Evolutionary conservation across 2,888 invertebrate genomes (phyloP).

Genomic region (Dioctria linearis): DNA sequence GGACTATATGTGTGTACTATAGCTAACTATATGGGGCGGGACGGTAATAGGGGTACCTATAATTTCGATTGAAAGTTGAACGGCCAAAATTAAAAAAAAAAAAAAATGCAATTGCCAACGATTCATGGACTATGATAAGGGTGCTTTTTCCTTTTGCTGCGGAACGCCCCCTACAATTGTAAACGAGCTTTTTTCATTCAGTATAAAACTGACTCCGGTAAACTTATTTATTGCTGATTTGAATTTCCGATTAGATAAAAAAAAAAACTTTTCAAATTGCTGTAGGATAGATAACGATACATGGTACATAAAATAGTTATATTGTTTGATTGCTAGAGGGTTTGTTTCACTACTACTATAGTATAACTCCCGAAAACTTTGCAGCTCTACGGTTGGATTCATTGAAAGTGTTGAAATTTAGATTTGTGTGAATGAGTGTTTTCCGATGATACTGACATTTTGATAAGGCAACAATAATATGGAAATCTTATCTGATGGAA

Average conservation of each 20-base stretch:
- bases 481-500: no score
- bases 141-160: not conserved
- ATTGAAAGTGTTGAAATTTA: no score
- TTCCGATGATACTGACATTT: no score
- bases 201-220: constrained; percentile 23
- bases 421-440: no score
- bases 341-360: not conserved
- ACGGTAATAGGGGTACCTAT: not conserved
- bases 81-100: constrained; percentile 39
- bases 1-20: not conserved
- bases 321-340: constrained; percentile 42
- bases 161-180: not conserved
- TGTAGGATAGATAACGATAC: not conserved
- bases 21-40: no score
- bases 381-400: not conserved
- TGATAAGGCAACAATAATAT: no score
- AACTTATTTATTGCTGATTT: constrained; percentile 53
- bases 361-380: not conserved
- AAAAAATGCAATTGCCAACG: constrained; percentile 13
- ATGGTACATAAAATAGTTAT: not conserved
- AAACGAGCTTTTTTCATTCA: constrained; percentile 18
- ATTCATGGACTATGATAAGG: constrained; percentile 39
- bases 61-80: constrained; percentile 48
- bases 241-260: constrained; percentile 52
- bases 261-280: constrained; percentile 37